Evolutionary conservation across 2,888 invertebrate genomes (phyloP).

Genomic region (Dynastes grantii): DNA sequence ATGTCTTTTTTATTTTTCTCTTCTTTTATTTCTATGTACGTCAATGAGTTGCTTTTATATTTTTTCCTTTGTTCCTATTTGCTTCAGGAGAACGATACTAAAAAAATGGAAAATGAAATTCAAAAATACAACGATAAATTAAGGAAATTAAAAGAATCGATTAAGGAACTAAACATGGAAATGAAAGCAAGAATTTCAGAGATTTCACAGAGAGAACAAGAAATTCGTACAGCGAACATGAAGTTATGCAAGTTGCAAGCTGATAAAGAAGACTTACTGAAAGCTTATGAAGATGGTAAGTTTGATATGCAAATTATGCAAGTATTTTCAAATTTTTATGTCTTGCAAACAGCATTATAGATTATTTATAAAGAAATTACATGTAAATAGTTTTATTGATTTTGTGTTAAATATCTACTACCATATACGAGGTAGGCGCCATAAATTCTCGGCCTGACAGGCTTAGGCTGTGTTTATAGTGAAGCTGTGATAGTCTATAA

Average conservation of each 20-base stretch:
- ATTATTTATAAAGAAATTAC: too few species aligned
- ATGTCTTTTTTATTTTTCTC: too few species aligned
- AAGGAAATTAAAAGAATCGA: slow-evolving; percentile 66
- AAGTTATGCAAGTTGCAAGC: slow-evolving; percentile 71
- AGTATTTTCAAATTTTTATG: too few species aligned
- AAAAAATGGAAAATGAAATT: slow-evolving; percentile 67
- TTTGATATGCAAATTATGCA: neutral
- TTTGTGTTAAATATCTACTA: too few species aligned
- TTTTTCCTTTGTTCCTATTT: slow-evolving; percentile 2
- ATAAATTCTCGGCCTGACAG: too few species aligned
- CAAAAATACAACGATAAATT: slow-evolving; percentile 67
- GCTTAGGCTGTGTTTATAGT: too few species aligned
- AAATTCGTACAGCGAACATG: slow-evolving; percentile 59
- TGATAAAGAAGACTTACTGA: slow-evolving; percentile 70
- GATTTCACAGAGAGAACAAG: slow-evolving; percentile 71
- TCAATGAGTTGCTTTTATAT: neutral
- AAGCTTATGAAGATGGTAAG: slow-evolving; percentile 73
- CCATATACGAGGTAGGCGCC: too few species aligned
- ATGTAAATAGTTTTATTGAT: too few species aligned
- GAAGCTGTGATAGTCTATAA: too few species aligned
- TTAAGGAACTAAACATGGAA: slow-evolving; percentile 69
- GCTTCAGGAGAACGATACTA: slow-evolving; percentile 69
- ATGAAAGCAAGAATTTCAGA: slow-evolving; percentile 71
- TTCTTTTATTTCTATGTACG: too few species aligned
- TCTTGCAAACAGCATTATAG: too few species aligned